These are phyloP conservation scores for Callitettix versicolor DNA, from an alignment of 1,140 invertebrate genomes.

Conservation along the genomic window DNA sequence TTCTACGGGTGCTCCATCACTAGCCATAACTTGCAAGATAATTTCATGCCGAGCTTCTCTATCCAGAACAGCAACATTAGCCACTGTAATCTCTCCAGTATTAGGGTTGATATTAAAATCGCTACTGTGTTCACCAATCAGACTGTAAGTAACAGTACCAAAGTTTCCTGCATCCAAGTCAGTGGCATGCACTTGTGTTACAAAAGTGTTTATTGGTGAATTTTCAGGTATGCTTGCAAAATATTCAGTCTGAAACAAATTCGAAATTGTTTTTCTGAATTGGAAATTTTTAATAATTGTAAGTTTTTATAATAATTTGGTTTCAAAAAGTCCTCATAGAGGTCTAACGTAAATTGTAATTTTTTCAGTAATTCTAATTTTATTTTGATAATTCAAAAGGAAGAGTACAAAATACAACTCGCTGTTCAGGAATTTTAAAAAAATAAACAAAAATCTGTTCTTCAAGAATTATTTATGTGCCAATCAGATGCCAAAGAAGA, in stretches of 20 bases:
- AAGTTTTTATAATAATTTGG: too few species aligned
- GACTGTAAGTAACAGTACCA: constrained; percentile 61
- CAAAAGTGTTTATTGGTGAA: constrained; percentile 51
- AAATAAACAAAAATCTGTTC: too few species aligned
- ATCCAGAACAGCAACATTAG: constrained; percentile 61
- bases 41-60: constrained; percentile 60
- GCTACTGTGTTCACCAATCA: constrained; percentile 58
- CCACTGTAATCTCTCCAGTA: constrained; percentile 69
- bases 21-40: constrained; percentile 64
- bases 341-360: too few species aligned
- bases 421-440: too few species aligned
- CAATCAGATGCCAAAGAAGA: too few species aligned
- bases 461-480: too few species aligned
- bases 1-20: constrained; percentile 60
- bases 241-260: constrained; percentile 46
- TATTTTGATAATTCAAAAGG: too few species aligned
- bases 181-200: constrained; percentile 55
- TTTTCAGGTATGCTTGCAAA: constrained; percentile 63
- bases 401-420: too few species aligned
- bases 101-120: constrained; percentile 59
- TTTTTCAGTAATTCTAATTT: too few species aligned
- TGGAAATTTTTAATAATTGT: too few species aligned
- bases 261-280: too few species aligned
- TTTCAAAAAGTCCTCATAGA: too few species aligned
- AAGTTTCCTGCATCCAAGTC: constrained; percentile 65